Evolutionary conservation across 2,888 invertebrate genomes (phyloP).

Genomic region (Andrena fulva): DNA sequence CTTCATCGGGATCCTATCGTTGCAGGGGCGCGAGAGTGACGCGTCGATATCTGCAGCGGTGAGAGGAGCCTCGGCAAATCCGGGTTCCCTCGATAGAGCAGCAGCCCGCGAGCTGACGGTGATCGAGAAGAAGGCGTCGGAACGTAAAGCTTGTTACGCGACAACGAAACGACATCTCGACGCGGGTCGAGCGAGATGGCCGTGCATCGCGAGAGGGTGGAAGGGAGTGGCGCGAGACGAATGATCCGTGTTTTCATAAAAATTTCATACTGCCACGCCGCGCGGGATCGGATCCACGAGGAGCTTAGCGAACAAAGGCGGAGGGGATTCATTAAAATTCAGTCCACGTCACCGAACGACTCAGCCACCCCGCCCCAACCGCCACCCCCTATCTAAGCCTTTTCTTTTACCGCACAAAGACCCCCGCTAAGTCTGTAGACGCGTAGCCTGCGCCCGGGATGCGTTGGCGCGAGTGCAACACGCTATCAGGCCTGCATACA

Average conservation of each 20-base stretch:
- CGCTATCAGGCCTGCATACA: not conserved
- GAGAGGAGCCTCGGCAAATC: slow-evolving; percentile 2
- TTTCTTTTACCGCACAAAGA: not conserved
- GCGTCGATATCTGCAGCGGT: not conserved
- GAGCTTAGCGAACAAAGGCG: slow-evolving; percentile 71
- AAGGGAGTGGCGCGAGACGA: slow-evolving; percentile 25
- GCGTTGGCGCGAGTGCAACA: not conserved
- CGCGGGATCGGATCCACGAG: slow-evolving; percentile 48
- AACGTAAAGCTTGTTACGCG: slow-evolving; percentile 25
- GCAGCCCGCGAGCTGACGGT: not conserved
- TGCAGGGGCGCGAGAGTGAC: slow-evolving; percentile 11
- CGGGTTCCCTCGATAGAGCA: not conserved
- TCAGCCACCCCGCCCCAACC: slow-evolving; percentile 11
- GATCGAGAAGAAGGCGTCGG: slow-evolving; percentile 1
- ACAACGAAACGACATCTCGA: slow-evolving; percentile 9
- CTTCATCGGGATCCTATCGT: not conserved
- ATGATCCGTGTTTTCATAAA: slow-evolving; percentile 72
- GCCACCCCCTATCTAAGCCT: not conserved
- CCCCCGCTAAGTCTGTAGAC: not conserved
- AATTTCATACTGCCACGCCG: slow-evolving; percentile 64
- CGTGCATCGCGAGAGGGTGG: not conserved
- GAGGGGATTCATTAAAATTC: slow-evolving; percentile 77
- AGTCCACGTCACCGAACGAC: slow-evolving; percentile 65
- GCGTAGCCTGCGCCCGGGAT: not conserved
- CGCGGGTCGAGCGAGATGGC: slow-evolving; percentile 19